Percentiles rank a stretch among this genome's conserved stretches.
Conservation (phyloP, 1,140 invertebrate species). For the Meloidogyne chitwoodi region DNA sequence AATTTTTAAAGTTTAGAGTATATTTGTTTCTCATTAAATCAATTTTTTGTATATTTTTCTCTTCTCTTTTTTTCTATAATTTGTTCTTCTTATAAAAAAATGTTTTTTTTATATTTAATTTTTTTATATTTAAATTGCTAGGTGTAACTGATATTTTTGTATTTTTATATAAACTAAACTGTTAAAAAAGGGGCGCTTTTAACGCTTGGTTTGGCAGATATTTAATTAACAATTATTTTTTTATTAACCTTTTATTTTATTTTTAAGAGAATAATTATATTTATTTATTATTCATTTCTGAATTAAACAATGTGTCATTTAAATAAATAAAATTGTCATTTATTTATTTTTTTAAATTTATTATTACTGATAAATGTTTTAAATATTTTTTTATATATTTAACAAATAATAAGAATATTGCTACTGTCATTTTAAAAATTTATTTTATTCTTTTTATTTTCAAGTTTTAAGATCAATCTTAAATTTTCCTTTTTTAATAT, state of each 20-base stretch:
- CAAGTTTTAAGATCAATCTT: neutral
- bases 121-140: neutral
- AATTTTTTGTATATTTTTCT: neutral
- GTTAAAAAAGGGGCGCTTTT: neutral
- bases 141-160: neutral
- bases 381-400: neutral
- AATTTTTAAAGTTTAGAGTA: neutral
- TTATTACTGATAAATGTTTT: neutral
- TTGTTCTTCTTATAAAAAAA: neutral
- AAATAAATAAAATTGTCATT: neutral
- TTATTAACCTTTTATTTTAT: neutral
- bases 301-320: too few relatives aligned
- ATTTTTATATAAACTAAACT: neutral
- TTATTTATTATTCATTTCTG: too few relatives aligned
- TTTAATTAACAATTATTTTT: neutral
- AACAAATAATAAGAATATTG: neutral
- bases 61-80: neutral
- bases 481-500: neutral
- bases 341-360: neutral
- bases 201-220: neutral
- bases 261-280: neutral
- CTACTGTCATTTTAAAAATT: neutral
- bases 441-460: neutral
- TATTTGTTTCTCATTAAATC: neutral
- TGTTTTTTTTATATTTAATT: neutral